Evolutionary conservation across 2,113 vertebrate genomes (phyloP).

Genomic region (Anarrhichthys ocellatus): DNA sequence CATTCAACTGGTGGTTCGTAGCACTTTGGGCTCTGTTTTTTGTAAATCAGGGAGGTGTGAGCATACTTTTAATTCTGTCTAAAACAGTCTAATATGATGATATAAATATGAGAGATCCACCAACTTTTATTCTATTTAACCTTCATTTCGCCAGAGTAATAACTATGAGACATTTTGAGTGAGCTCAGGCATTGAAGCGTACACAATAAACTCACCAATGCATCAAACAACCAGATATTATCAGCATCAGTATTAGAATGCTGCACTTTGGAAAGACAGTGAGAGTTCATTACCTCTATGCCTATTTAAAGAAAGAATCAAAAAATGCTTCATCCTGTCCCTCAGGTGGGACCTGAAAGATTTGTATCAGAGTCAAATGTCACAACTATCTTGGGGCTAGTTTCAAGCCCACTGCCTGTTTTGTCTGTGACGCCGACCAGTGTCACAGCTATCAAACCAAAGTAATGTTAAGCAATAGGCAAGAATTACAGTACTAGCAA

Average conservation of each 20-base stretch:
- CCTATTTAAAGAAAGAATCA: neutral
- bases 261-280: neutral
- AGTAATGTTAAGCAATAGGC: neutral
- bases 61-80: too few relatives aligned
- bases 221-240: neutral
- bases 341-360: neutral
- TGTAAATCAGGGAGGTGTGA: too few relatives aligned
- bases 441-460: neutral
- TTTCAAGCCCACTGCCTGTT: neutral
- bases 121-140: neutral
- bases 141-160: neutral
- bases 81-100: too few relatives aligned
- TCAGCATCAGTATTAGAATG: neutral
- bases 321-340: neutral
- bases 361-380: constrained; percentile 1
- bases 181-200: neutral
- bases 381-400: neutral
- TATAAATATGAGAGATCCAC: too few relatives aligned
- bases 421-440: neutral
- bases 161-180: neutral
- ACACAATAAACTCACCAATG: neutral
- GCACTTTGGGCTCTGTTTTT: neutral
- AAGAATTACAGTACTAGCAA: neutral
- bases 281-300: neutral
- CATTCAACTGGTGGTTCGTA: neutral